A percentile compares a stretch with the other conserved stretches of the same genome.
Evolutionary conservation across 2,113 vertebrate species (phyloP).

Genomic region (Macrotis lagotis): DNA sequence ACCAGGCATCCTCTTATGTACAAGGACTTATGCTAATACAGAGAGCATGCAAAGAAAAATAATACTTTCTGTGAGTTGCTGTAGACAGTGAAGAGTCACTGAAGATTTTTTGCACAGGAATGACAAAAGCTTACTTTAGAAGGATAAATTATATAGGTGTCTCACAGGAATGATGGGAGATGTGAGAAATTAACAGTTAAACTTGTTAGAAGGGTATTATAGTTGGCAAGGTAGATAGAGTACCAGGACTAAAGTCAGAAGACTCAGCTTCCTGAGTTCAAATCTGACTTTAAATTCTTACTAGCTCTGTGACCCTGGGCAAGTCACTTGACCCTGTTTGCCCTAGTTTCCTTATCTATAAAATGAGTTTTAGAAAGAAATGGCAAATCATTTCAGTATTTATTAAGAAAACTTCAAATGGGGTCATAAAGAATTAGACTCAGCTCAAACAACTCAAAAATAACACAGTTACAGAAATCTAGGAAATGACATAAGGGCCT

Average conservation of each 20-base stretch:
- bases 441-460: too few relatives aligned
- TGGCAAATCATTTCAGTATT: not conserved
- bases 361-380: not conserved
- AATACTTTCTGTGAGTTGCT: not conserved
- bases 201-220: not conserved
- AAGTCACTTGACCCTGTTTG: not conserved
- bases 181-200: not conserved
- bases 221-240: not conserved
- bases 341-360: not conserved
- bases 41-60: not conserved
- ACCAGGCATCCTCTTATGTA: not conserved
- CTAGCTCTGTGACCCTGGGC: not conserved
- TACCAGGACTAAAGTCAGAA: too few relatives aligned
- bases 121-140: not conserved
- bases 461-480: not conserved
- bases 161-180: not conserved
- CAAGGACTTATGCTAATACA: not conserved
- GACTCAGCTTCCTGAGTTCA: not conserved
- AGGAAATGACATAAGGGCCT: not conserved
- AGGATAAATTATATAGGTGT: not conserved
- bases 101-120: not conserved
- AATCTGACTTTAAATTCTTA: not conserved
- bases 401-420: not conserved
- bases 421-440: not conserved
- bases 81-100: not conserved